Evolutionary conservation across 2,888 invertebrate genomes (phyloP), one percentile per base, ranked within the genome.

Genomic region (Aphelenchoides bicaudatus): DNA sequence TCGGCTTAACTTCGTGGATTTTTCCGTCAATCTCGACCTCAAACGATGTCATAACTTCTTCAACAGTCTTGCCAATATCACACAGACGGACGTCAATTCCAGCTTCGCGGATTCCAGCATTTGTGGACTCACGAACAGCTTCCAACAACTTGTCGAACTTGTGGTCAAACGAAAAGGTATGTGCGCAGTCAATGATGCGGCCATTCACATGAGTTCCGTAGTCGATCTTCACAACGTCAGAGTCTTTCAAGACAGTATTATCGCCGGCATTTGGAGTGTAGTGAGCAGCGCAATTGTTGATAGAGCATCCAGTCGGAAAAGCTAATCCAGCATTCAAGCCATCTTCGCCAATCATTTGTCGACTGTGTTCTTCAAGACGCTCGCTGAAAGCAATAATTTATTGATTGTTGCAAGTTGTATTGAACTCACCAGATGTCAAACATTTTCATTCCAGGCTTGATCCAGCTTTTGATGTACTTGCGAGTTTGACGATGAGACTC

Each of bases 211-310:
- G 77, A 19, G 72, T 68, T 56, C 77, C 77, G 59, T 75, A 77
- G 55, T 77, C 77, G 54, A 77, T 78, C 68, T 73, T 43, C 48
- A 38, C 31, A 16, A 37, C 38, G 23, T 50, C 93, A 2, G 96
- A 92, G 75, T 89, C 89, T 68, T 88, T 86, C 49, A 98, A 84
- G 8, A 96, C 91, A 0, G 96, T 98, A 8, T 87, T 85, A 81
- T 99, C 98, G 10, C 93, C 98, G 54, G 92, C 91, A 81, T 99
- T 99, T 3, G 98, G 98, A 13, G 98, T 99, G 79, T 99, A 98
- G 83, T 98, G 98, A 51, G 98, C 98, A 56, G 98, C 98, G 80
- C 94, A 96, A 80, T 98, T 89, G 82, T 99, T 98, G 31, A 94
- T 85, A n/a, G 93, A 94, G 80, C 94, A 94, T 0, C 96, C 96